These are phyloP conservation scores for Scomber colias DNA, from an alignment of 2,113 vertebrate genomes.

Conservation along the genomic window DNA sequence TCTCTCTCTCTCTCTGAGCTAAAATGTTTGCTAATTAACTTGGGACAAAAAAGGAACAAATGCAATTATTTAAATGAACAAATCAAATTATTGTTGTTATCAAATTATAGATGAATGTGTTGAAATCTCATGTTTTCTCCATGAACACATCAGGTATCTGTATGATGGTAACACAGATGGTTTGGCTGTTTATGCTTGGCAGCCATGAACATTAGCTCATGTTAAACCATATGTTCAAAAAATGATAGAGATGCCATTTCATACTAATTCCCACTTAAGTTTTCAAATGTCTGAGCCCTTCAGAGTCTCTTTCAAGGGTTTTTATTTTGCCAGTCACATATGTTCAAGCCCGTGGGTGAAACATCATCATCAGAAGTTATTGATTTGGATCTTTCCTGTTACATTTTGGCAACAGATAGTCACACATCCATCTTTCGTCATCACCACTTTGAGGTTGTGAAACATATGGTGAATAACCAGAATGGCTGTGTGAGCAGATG, in stretches of 20 bases:
- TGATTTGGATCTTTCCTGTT: constrained; percentile 31
- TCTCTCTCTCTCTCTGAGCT: constrained; percentile 8
- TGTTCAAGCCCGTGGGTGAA: constrained; percentile 9
- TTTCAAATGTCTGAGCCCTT: background rate
- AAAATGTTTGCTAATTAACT: constrained; percentile 66
- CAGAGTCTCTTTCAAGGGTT: constrained; percentile 59
- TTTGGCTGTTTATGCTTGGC: background rate
- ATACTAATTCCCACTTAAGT: background rate
- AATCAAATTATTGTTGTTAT: constrained; percentile 50
- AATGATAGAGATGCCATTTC: constrained; percentile 10
- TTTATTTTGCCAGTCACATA: background rate
- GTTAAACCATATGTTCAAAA: constrained; percentile 40
- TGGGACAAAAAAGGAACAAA: constrained; percentile 65
- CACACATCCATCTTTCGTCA: constrained; percentile 36
- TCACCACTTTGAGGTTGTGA: constrained; percentile 34
- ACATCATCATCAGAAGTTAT: constrained; percentile 32
- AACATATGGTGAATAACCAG: constrained; percentile 66
- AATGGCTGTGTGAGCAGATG: constrained; percentile 74
- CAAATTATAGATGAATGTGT: constrained; percentile 30
- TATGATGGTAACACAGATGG: constrained; percentile 52
- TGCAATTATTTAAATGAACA: constrained; percentile 65
- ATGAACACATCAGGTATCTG: constrained; percentile 27
- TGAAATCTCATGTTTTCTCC: constrained; percentile 23
- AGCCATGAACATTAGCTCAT: constrained; percentile 10
- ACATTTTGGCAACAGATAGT: constrained; percentile 34